Evolutionary conservation across 2,888 invertebrate species (phyloP), one percentile per base, ranked within the genome.

Genomic region (Neelides folsomi): DNA sequence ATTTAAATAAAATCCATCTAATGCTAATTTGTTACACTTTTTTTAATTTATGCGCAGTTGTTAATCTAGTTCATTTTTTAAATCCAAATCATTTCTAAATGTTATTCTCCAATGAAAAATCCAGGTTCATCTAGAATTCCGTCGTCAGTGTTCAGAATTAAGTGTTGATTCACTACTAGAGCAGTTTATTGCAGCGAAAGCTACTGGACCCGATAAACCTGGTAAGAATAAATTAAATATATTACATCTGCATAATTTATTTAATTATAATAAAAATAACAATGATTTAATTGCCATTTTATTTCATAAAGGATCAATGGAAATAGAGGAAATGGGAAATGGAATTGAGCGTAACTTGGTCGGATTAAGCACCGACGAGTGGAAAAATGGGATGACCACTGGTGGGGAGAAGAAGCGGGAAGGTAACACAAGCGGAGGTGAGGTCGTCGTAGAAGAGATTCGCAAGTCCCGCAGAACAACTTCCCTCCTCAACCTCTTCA

Each of bases 401-500:
- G 54, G 46, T 20, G 55, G 53, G 53, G 60, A 60, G 55, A 62
- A 63, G 59, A 63, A 63, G 51, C 56, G 58, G 48, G 61, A 62
- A 62, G 60, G 62, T 58, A 59, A 60, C 53, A n/a, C n/a, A n/a
- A 52, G 55, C 53, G 60, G 57, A 53, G 58, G 56, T 53, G 54
- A 58, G 52, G 58, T 54, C 54, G 54, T 54, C 37, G 57, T 57
- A 56, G 64, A 65, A 58, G 63, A 63, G 49, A 53, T 59, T 41
- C 58, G 57, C 49, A 62, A 84, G 71, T 87, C 87, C 72, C 84
- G 88, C 74, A 83, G 89, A 76, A 87, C 89, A 72, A 88, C 88
- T 73, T 90, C 89, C 74, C 82, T 90, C 73, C 80, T 90, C 74
- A 89, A 90, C 80, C 81, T 90, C 77, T 90, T 90, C 79, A 87